Conservation (phyloP, 2,888 invertebrate species). For the Clanis bilineata region DNA sequence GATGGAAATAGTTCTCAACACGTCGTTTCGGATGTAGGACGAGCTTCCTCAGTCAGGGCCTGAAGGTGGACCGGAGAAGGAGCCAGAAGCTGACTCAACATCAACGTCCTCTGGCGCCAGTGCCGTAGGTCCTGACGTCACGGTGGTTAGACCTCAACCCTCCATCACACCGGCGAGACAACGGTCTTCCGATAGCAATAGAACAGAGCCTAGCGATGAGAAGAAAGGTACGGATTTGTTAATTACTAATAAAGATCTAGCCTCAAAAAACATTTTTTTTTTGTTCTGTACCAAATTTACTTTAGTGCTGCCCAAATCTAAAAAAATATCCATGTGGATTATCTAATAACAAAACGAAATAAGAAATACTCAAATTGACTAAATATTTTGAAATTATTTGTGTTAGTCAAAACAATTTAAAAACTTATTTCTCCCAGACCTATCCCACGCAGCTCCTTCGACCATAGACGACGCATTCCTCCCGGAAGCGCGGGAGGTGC, state of each 20-base stretch:
- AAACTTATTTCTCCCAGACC: constrained; percentile 9
- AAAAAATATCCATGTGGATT: too few species aligned
- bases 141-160: constrained; percentile 61
- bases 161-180: constrained; percentile 70
- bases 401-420: not conserved
- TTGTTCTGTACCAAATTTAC: not conserved
- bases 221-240: constrained; percentile 59
- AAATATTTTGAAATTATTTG: too few species aligned
- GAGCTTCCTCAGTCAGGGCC: constrained; percentile 70
- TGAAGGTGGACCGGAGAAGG: constrained; percentile 58
- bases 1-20: too few species aligned
- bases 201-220: constrained; percentile 74
- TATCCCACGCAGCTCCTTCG: constrained; percentile 51
- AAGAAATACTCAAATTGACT: too few species aligned
- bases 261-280: not conserved
- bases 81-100: constrained; percentile 57
- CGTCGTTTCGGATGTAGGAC: constrained; percentile 46
- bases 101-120: constrained; percentile 69
- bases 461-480: constrained; percentile 72
- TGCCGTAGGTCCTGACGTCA: constrained; percentile 66
- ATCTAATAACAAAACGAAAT: too few species aligned
- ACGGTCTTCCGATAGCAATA: constrained; percentile 81
- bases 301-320: too few species aligned
- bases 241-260: not conserved
- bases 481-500: constrained; percentile 65